Evolutionary conservation across 2,888 invertebrate genomes (phyloP), one percentile per base, ranked within the genome.

Genomic region (Microctonus aethiopoides): DNA sequence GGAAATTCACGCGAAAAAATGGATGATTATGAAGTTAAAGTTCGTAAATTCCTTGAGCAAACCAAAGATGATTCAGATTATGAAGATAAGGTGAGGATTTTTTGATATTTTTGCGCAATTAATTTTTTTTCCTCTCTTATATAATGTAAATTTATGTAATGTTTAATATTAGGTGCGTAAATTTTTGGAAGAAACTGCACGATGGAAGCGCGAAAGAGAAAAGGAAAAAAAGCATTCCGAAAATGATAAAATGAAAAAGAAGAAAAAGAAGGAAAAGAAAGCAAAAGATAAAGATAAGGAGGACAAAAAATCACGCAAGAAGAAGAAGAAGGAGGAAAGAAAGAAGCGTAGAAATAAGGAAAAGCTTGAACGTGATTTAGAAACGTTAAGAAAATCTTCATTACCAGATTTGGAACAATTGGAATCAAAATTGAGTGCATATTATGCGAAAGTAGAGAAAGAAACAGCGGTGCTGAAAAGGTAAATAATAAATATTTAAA

Each of bases 31-130:
- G 93, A 93, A 78, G 82, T 89, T 29, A 91, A 92, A 88, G 92
- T 94, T 2, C 89, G 91, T 13, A 91, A 91, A 78, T 94, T 94
- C 86, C 86, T 94, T 75, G 92, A 93, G 77, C 92, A 93, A 87
- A 93, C 93, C 2, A 93, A 93, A 84, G 92, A 92, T 77, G 95
- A 95, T 81, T 94, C 94, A 0, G 95, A 95, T 84, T 95, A 95
- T 79, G 94, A 95, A 85, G 93, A 93, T 72, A 94, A 93, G 81
- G 86, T 83, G 74, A 74, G 75, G n/a, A 60, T 56, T 71, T 26
- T 22, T 3, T 54, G n/a, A 39, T 34, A 56, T 62, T 9, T 13
- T 11, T 13, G 3, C 3, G 39, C 39, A 1, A n/a, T n/a, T n/a
- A n/a, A n/a, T 20, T 46, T 34, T 67, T 67, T 36, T 73, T 36